These are phyloP conservation scores for Drosophila lacicola DNA, from an alignment of 2,888 invertebrate genomes.

Conservation along the genomic window DNA sequence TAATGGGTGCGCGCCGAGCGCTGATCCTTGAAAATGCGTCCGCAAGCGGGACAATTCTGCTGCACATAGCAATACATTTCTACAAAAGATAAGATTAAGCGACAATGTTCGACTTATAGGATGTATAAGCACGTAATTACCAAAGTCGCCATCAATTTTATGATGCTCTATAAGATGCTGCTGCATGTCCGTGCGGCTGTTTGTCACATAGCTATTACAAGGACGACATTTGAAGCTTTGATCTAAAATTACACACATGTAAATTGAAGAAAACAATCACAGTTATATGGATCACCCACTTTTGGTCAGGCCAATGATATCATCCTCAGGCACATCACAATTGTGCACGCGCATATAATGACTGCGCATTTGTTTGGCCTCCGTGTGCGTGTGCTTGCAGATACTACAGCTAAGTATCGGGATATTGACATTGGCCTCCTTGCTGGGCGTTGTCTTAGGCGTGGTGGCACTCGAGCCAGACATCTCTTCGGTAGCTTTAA, in stretches of 20 bases:
- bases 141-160: slow-evolving; percentile 68
- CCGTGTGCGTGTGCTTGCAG: slow-evolving; percentile 56
- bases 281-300: slow-evolving; percentile 34
- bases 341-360: slow-evolving; percentile 62
- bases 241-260: slow-evolving; percentile 37
- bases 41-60: slow-evolving; percentile 71
- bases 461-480: background rate
- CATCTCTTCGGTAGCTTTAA: slow-evolving; percentile 40
- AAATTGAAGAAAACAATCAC: background rate
- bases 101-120: background rate
- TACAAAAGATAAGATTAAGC: slow-evolving; percentile 11
- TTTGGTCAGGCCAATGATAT: slow-evolving; percentile 69
- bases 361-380: slow-evolving; percentile 63
- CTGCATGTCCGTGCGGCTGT: slow-evolving; percentile 66
- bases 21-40: slow-evolving; percentile 70
- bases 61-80: slow-evolving; percentile 71
- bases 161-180: slow-evolving; percentile 70
- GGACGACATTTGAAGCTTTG: slow-evolving; percentile 72
- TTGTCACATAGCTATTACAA: slow-evolving; percentile 65
- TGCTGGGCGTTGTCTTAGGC: slow-evolving; percentile 25
- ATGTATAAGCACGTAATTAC: slow-evolving; percentile 26
- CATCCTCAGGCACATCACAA: slow-evolving; percentile 65
- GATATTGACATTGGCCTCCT: slow-evolving; percentile 41
- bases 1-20: slow-evolving; percentile 73
- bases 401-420: slow-evolving; percentile 64